These are phyloP conservation scores for Acropora yongei DNA, from an alignment of 64 coral and sea anemone species.

Conservation along the genomic window DNA sequence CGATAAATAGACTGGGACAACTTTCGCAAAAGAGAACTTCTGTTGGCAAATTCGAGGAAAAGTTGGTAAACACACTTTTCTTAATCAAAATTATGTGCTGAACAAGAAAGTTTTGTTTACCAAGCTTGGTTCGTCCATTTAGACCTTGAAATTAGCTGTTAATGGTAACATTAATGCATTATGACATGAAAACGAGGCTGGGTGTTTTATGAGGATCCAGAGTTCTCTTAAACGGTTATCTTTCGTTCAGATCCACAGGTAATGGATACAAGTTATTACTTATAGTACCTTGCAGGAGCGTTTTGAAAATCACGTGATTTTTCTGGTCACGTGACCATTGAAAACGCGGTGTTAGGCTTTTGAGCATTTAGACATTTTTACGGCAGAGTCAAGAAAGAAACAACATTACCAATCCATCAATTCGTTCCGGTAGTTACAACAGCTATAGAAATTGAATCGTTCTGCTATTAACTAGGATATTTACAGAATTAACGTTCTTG, in stretches of 20 bases:
- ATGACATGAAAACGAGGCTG: conserved; percentile 5
- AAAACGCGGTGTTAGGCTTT: neutral
- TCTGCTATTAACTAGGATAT: neutral
- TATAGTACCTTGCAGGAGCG: neutral
- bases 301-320: neutral
- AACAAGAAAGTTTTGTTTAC: neutral
- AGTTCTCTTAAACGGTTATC: neutral
- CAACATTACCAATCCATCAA: neutral
- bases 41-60: too few species aligned
- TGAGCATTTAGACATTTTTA: conserved; percentile 7
- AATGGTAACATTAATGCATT: neutral
- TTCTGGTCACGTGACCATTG: conserved; percentile 12
- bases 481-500: neutral
- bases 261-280: neutral
- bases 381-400: conserved; percentile 3
- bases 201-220: neutral
- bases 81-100: neutral
- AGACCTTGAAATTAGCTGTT: neutral
- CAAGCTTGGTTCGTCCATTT: neutral
- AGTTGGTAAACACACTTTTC: conserved; percentile 5
- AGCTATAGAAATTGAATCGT: neutral
- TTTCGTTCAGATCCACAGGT: conserved; percentile 1
- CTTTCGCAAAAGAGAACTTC: too few species aligned
- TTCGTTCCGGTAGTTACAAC: neutral
- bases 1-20: too few species aligned